phyloP scores from a whole-genome alignment of 2,888 invertebrate species.

The Heliconius charithonia region DNA sequence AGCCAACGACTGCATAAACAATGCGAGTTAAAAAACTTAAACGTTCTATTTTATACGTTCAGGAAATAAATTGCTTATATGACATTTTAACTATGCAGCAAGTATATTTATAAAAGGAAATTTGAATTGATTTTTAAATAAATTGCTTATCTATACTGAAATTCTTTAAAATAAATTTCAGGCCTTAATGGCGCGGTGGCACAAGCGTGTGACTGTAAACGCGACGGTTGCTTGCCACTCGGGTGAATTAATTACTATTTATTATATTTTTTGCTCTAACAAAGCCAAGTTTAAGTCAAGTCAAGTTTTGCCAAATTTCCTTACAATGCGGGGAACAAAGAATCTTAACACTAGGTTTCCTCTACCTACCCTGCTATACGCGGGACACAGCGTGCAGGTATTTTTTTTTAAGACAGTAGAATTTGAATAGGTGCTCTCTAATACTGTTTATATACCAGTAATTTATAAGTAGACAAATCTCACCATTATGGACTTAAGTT shows the following conservation, averaged over 20 bases:
- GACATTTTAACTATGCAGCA: too few species aligned
- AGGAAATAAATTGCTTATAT: background rate
- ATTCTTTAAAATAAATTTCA: background rate
- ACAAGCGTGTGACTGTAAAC: background rate
- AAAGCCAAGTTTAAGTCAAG: background rate
- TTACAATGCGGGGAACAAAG: background rate
- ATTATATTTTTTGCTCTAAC: background rate
- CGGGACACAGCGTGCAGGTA: too few species aligned
- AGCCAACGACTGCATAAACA: background rate
- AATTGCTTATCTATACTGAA: background rate
- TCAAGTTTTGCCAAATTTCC: background rate
- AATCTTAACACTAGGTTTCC: background rate
- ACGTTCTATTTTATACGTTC: background rate
- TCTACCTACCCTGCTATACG: too few species aligned
- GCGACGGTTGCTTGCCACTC: background rate
- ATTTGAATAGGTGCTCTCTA: too few species aligned
- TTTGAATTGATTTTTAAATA: background rate
- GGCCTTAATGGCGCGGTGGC: background rate
- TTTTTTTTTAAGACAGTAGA: too few species aligned
- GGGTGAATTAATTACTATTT: background rate
- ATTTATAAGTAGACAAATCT: too few species aligned
- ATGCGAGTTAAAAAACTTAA: background rate
- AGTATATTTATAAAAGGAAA: background rate
- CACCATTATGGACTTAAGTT: too few species aligned
- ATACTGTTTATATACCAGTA: too few species aligned